Conservation (phyloP, 2,113 vertebrate species). For the Podocnemis expansa region DNA sequence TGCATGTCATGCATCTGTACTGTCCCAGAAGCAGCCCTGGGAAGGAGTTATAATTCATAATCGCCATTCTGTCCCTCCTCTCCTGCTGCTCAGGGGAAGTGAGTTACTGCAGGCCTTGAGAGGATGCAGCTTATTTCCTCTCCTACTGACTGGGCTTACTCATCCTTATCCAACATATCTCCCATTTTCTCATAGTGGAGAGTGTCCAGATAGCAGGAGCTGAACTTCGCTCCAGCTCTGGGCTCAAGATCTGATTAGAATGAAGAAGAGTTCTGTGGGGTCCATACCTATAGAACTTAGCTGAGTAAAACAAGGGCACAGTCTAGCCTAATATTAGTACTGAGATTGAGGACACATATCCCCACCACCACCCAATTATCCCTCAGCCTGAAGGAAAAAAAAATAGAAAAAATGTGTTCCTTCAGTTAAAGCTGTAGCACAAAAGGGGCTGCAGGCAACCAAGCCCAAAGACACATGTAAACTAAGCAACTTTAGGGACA, state of each 20-base stretch:
- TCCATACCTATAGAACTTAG: background rate
- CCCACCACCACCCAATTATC: background rate
- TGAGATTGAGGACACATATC: background rate
- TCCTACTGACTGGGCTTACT: background rate
- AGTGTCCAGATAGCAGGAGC: background rate
- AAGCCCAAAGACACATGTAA: background rate
- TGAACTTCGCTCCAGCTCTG: background rate
- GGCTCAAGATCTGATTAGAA: background rate
- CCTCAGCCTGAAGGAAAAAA: background rate
- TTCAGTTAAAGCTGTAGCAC: background rate
- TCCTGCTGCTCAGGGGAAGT: background rate
- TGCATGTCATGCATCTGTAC: no score
- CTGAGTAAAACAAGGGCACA: background rate
- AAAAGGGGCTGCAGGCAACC: background rate
- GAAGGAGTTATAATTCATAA: background rate
- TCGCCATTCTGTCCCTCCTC: background rate
- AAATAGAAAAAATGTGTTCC: background rate
- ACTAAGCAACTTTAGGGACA: background rate
- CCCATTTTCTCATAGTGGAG: background rate
- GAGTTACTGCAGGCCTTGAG: background rate
- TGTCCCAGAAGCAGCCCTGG: background rate
- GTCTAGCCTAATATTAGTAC: background rate
- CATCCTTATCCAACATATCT: background rate
- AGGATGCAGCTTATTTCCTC: background rate
- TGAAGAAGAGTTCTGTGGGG: background rate